phyloP scores from a whole-genome alignment of 2,888 invertebrate genomes.

The Drosophila barbarae region DNA sequence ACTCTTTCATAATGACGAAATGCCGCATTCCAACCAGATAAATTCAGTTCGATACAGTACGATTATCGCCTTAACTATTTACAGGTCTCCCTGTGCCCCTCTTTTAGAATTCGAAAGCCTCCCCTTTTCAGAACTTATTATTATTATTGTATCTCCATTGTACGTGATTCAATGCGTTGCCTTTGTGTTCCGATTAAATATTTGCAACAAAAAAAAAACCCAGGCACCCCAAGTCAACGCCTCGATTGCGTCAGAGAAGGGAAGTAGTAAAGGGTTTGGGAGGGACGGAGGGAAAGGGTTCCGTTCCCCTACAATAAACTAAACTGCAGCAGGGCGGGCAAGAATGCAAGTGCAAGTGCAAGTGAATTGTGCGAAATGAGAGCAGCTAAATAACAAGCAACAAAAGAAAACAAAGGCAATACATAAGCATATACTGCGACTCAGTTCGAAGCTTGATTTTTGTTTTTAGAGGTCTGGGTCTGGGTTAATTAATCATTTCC shows the following conservation, averaged over 20 bases:
- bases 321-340: not conserved
- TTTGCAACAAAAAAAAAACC: slow-evolving; percentile 33
- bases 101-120: slow-evolving; percentile 5
- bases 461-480: slow-evolving; percentile 61
- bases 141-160: slow-evolving; percentile 24
- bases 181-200: slow-evolving; percentile 49
- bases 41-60: not conserved
- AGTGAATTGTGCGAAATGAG: slow-evolving; percentile 11
- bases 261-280: not conserved
- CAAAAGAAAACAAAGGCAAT: slow-evolving; percentile 21
- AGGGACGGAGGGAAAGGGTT: not conserved
- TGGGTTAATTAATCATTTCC: slow-evolving; percentile 68
- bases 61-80: slow-evolving; percentile 6
- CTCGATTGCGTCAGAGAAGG: slow-evolving; percentile 29
- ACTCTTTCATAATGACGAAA: slow-evolving; percentile 1
- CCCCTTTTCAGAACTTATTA: slow-evolving; percentile 15
- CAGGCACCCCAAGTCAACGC: slow-evolving; percentile 13
- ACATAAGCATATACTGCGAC: slow-evolving; percentile 13
- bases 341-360: slow-evolving; percentile 4
- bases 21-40: slow-evolving; percentile 24
- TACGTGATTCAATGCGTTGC: slow-evolving; percentile 61
- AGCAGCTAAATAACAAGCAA: slow-evolving; percentile 8
- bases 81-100: not conserved
- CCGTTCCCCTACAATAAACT: slow-evolving; percentile 1
- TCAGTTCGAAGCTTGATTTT: slow-evolving; percentile 47